Percentiles rank a stretch among this genome's conserved stretches.
Conservation (phyloP, 1,140 invertebrate species). For the Sitodiplosis mosellana region DNA sequence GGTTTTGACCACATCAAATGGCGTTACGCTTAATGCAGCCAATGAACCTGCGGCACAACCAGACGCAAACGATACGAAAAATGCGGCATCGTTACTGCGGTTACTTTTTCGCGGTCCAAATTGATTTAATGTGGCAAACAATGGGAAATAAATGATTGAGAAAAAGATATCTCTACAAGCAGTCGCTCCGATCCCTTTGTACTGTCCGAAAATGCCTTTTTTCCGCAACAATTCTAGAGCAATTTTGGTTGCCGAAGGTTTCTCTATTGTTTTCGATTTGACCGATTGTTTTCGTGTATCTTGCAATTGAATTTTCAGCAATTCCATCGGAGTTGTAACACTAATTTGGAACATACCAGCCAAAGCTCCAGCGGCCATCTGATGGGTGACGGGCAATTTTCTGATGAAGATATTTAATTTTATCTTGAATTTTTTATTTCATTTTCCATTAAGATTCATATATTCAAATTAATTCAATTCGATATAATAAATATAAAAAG, state of each 20-base stretch:
- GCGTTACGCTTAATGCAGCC: constrained; percentile 83
- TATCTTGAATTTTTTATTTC: too few species aligned
- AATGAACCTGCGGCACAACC: constrained; percentile 77
- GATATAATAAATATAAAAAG: too few species aligned
- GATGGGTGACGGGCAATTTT: constrained; percentile 52
- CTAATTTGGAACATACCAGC: constrained; percentile 97
- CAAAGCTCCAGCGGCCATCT: constrained; percentile 82
- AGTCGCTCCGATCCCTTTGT: too few species aligned
- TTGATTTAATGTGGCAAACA: constrained; percentile 86
- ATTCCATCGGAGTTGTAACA: constrained; percentile 97
- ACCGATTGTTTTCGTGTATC: constrained; percentile 82
- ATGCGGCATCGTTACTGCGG: constrained; percentile 51
- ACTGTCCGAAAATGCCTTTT: constrained; percentile 92
- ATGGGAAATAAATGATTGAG: constrained; percentile 34
- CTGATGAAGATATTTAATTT: constrained; percentile 25
- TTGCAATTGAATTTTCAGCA: constrained; percentile 98
- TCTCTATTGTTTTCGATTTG: constrained; percentile 33
- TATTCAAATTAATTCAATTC: too few species aligned
- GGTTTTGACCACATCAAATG: constrained; percentile 96
- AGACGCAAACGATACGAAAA: constrained; percentile 75
- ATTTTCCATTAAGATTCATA: too few species aligned
- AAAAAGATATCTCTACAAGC: too few species aligned
- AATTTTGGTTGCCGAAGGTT: constrained; percentile 62
- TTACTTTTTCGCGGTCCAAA: constrained; percentile 62
- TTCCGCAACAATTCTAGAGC: constrained; percentile 59